Evolutionary conservation across 2,888 invertebrate species (phyloP).

Genomic region (Diarsia dahlii): DNA sequence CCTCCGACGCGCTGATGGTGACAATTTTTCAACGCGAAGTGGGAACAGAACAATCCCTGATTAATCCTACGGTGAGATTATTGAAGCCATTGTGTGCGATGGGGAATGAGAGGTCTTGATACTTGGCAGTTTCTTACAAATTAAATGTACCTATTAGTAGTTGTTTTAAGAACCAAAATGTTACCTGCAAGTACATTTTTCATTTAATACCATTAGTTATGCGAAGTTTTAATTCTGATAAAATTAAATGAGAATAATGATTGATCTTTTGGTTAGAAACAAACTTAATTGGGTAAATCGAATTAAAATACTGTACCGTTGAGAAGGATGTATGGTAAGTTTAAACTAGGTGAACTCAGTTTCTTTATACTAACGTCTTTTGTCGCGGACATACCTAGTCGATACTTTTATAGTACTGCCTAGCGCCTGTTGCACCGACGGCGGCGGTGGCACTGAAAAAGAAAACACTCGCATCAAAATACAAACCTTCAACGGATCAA

Average conservation of each 20-base stretch:
- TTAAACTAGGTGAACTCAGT: background rate
- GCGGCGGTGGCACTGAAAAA: background rate
- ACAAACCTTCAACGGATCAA: constrained; percentile 74
- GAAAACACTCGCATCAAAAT: background rate
- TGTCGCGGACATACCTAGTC: background rate
- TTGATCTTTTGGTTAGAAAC: no score
- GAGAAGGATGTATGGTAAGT: background rate
- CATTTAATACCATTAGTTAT: background rate
- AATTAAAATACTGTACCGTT: background rate
- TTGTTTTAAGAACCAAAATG: background rate
- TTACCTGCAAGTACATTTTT: background rate
- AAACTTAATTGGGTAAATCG: background rate
- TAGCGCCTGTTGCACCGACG: background rate
- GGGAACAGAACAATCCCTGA: constrained; percentile 87
- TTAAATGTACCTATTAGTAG: background rate
- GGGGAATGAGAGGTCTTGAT: constrained; percentile 72
- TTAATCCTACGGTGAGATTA: constrained; percentile 88
- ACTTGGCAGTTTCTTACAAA: constrained; percentile 45
- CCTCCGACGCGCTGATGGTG: constrained; percentile 83
- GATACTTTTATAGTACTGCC: background rate
- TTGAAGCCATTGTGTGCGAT: constrained; percentile 77
- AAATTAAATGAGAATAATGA: background rate
- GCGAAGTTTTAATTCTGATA: background rate
- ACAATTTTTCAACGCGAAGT: constrained; percentile 87
- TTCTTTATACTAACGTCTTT: background rate